Evolutionary conservation across 2,888 invertebrate species (phyloP), one percentile per base, ranked within the genome.

Genomic region (Hypselothyrea guttata): DNA sequence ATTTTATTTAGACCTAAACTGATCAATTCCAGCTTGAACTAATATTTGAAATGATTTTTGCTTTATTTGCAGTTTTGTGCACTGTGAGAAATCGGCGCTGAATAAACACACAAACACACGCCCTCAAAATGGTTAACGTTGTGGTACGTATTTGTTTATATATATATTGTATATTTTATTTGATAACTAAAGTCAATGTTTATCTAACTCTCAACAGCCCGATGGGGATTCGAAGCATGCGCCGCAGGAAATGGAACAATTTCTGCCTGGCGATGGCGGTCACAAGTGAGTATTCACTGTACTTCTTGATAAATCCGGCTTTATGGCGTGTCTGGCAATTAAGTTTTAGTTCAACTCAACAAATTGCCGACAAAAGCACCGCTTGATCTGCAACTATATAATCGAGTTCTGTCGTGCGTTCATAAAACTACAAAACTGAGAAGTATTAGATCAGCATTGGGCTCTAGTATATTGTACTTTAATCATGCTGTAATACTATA

Each of bases 221-320:
- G 89, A 89, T 66, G 84, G 83, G 65, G 86, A 86, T 66, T 78
- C 82, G 66, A 88, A 87, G 89, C 77, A 75, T 82, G 85, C 71
- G 60, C 91, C 93, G 44, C 95, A 95, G 75, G 95, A 96, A 90
- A 89, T 95, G 92, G 95, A 95, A 79, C 95, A 94, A n/a, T 95
- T 95, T 87, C 90, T 96, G 69, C 94, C 95, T 38, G 85, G 84
- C 45, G 92, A 94, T 84, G 94, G 94, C 55, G 59, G 73, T 35
- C 87, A 84, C 57, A 88, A 85, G 88, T 89, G 63, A 88, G 88
- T 88, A 61, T 49, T 0, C 13, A 28, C 9, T 28, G 28, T 28
- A 28, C 22, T 5, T 22, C 16, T 15, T 16, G 15, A 15, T 9
- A 35, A 8, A 3, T 37, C 9, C 35, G 9, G n/a, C 33, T 2